Base-by-base conservation (phyloP, 2,113 vertebrate genomes). In the Pseudorhombus dupliciocellatus region DNA sequence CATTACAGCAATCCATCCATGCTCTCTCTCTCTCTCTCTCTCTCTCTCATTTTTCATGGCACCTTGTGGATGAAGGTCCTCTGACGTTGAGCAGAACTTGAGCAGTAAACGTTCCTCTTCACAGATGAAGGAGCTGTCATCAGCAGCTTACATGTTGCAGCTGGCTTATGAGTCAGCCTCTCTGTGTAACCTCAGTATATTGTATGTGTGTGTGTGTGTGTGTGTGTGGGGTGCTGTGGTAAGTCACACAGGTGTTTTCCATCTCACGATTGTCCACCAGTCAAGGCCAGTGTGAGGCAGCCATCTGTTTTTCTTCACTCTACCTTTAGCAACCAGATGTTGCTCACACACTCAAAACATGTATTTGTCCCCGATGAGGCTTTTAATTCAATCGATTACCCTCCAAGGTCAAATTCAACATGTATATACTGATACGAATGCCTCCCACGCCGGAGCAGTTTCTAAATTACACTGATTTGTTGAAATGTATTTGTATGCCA, bases 111-210 rank as follows among this genome's bases (percentile, higher is more conserved):
- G 93, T 85, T 88, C 93, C 92, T 54, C 52, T 55, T 66, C 51
- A 75, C 80, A 55, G 91, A 77, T 78, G 88, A 80, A 52, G 92
- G 75, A 46, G 81, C 73, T n/a, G 88, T 62, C 5, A 94, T 62
- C 61, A 92, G 26, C 4, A 93, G 48, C 48, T 61, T 26, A 7
- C 7, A 4, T 71, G 42, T 75, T 54, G 50, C 7, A 15, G 26
- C 53, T 15, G 25, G 16, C 15, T n/a, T 7, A 50, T 21, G 20
- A 50, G 6, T 14, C 46, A 20, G 46, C 46, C 20, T 50, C 46
- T 10, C 46, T n/a, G 8, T 20, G 21, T 40, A 25, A 16, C 34
- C 18, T 58, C 52, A 42, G 16, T 55, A 53, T 67, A 24, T 18
- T 50, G 12, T 18, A 4, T 14, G 18, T 50, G 46, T 50, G 5